Evolutionary conservation across 2,888 invertebrate genomes (phyloP).

Genomic region (Phasia obesa): DNA sequence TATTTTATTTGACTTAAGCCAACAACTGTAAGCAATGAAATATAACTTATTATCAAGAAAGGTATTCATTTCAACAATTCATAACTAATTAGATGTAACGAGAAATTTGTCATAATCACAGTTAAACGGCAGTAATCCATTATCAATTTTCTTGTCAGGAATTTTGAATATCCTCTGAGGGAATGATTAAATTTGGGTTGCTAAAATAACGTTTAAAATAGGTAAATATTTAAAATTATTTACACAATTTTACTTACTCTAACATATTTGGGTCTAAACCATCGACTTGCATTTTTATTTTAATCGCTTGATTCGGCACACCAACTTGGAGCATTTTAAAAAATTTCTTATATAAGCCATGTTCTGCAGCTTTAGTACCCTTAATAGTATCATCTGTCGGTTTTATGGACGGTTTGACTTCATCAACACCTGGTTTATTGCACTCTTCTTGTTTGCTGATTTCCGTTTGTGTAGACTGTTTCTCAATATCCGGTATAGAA

Average conservation of each 20-base stretch:
- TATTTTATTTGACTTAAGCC: too few relatives aligned
- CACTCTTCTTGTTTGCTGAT: conserved; percentile 56
- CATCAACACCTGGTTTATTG: conserved; percentile 60
- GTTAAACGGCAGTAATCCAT: not conserved
- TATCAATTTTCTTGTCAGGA: conserved; percentile 48
- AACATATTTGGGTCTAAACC: conserved; percentile 86
- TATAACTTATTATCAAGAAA: too few relatives aligned
- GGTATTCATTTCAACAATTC: not conserved
- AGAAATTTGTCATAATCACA: conserved; percentile 31
- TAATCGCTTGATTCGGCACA: conserved; percentile 91
- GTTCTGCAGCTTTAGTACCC: conserved; percentile 83
- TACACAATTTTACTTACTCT: conserved; percentile 74
- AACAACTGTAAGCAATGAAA: too few relatives aligned
- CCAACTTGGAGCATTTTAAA: conserved; percentile 96
- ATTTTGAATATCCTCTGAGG: not conserved
- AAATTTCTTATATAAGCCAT: conserved; percentile 89
- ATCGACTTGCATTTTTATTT: conserved; percentile 91
- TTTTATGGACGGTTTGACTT: conserved; percentile 55
- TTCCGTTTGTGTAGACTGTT: conserved; percentile 39
- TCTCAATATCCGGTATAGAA: conserved; percentile 84
- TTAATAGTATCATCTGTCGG: not conserved
- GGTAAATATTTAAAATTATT: not conserved
- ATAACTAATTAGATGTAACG: conserved; percentile 2
- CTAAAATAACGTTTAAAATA: conserved; percentile 20
- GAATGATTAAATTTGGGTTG: conserved; percentile 46